phyloP scores from a whole-genome alignment of 2,797 vertebrate species.

The Pogonophryne albipinna region DNA sequence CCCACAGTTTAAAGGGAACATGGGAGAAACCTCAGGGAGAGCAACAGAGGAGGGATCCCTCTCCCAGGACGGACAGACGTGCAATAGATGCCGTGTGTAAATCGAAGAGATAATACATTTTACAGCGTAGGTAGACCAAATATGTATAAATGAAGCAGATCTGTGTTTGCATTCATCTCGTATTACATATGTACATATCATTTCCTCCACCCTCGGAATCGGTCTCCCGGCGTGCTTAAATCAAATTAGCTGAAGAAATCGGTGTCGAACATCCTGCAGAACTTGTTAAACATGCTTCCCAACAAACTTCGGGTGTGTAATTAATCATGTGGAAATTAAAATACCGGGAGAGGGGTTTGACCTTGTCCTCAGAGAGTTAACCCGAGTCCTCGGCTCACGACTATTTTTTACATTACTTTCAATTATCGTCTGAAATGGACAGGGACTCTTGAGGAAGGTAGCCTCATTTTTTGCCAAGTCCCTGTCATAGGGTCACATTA shows the following conservation, averaged over 20 bases:
- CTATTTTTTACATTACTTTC: conserved; percentile 88
- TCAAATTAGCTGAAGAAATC: conserved; percentile 51
- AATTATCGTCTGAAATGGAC: conserved; percentile 84
- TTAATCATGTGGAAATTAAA: conserved; percentile 86
- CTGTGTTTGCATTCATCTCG: conserved; percentile 40
- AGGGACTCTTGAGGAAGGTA: conserved; percentile 78
- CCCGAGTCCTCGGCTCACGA: conserved; percentile 69
- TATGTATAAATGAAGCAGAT: conserved; percentile 16
- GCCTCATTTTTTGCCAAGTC: conserved; percentile 80
- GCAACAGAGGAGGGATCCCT: no score
- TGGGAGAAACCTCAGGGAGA: no score
- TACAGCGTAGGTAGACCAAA: no score
- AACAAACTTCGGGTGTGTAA: conserved; percentile 68
- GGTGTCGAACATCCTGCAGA: conserved; percentile 45
- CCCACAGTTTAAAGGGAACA: no score
- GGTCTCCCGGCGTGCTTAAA: conserved; percentile 31
- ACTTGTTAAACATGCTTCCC: conserved; percentile 70
- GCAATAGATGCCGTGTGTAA: no score
- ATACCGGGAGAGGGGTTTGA: conserved; percentile 76
- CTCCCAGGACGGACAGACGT: no score
- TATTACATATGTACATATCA: conserved; percentile 41
- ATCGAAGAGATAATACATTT: no score
- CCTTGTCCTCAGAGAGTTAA: conserved; percentile 81
- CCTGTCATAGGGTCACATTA: conserved; percentile 77
- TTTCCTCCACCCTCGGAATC: conserved; percentile 33